Evolutionary conservation across 1,140 invertebrate species (phyloP).

Genomic region (Drosophila nasuta): DNA sequence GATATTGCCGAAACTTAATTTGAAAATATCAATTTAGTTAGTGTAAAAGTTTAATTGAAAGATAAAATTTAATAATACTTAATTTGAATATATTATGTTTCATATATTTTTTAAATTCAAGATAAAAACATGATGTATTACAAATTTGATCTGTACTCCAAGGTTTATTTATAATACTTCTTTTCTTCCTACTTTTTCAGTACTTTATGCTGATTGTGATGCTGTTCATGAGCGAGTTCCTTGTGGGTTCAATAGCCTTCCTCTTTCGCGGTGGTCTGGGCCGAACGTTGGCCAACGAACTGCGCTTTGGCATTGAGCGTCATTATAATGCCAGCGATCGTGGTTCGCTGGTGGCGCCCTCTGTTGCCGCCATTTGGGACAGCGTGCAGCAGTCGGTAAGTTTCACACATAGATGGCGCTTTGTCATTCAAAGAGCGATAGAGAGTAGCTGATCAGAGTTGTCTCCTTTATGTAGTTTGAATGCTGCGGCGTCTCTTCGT

Average conservation of each 20-base stretch:
- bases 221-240: constrained; percentile 92
- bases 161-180: background rate
- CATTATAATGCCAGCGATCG: constrained; percentile 89
- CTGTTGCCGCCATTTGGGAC: constrained; percentile 90
- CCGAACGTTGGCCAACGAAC: constrained; percentile 88
- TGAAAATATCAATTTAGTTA: too few species aligned
- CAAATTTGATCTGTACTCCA: too few species aligned
- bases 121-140: too few species aligned
- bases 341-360: constrained; percentile 86
- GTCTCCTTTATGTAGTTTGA: constrained; percentile 87
- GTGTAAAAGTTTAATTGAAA: too few species aligned
- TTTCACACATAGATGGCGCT: background rate
- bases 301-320: constrained; percentile 88
- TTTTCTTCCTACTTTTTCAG: constrained; percentile 85
- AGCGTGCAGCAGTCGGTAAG: constrained; percentile 89
- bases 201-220: constrained; percentile 94
- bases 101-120: too few species aligned
- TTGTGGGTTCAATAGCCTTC: constrained; percentile 91
- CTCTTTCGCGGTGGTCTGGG: constrained; percentile 90
- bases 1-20: too few species aligned
- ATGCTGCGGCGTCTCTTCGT: constrained; percentile 93
- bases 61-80: too few species aligned
- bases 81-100: too few species aligned
- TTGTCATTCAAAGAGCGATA: too few species aligned
- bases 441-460: too few species aligned